Evolutionary conservation across 1,140 invertebrate species (phyloP), one percentile per base, ranked within the genome.

Genomic region (Glossosoma conforme): DNA sequence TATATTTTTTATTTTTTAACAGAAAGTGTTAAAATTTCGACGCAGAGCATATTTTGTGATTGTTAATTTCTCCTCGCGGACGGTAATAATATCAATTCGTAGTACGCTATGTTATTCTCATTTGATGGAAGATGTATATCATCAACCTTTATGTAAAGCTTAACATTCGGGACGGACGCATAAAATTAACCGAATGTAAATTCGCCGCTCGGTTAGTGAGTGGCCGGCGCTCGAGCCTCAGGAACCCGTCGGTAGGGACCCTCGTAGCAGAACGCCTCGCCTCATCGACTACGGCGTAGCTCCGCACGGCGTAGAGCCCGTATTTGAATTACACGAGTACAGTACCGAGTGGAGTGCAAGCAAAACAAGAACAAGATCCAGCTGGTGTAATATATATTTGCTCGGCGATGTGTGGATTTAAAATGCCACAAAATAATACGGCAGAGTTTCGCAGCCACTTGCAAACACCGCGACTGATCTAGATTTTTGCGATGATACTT

Each of bases 111-210:
- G n/a, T n/a, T n/a, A n/a, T n/a, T n/a, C n/a, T n/a, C n/a, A n/a
- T n/a, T n/a, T n/a, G n/a, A n/a, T n/a, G n/a, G n/a, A n/a, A n/a
- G n/a, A n/a, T n/a, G 37, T 43, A 43, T 20, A 13, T 6, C n/a
- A 1, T 25, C 14, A 8, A 10, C 21, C n/a, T 15, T 15, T 13
- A 43, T 43, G 41, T 43, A 4, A 43, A 30, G 30, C 37, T 43
- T 35, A 36, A 15, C 38, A 24, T 25, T 30, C 33, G 22, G 38
- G 44, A 47, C 41, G 49, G 50, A 44, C 40, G 54, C 49, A 56
- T 56, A 56, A 56, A 52, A 56, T 56, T 56, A 56, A 52, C 44
- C 33, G 21, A 56, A 56, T 56, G 54, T 48, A 52, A 45, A 52
- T 46, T 46, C 40, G 21, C 13, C 28, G 32, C 28, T 30, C 32